Percentiles rank a stretch among this genome's conserved stretches.
phyloP scores from a whole-genome alignment of 2,797 vertebrate genomes.

The Crax fasciolata region DNA sequence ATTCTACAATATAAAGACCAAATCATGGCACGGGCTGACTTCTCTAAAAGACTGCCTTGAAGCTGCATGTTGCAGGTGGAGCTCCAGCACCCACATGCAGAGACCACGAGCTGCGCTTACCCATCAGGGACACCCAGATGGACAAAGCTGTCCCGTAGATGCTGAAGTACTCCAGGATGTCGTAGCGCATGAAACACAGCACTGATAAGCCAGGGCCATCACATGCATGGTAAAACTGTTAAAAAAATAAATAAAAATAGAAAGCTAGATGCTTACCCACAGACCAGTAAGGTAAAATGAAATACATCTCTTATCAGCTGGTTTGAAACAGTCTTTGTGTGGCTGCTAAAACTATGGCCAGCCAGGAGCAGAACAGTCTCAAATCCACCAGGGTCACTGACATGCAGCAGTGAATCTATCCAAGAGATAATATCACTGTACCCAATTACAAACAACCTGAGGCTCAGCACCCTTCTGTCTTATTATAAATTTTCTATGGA shows the following conservation, averaged over 20 bases:
- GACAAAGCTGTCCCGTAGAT: conserved; percentile 94
- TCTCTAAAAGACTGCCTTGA: background rate
- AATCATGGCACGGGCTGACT: background rate
- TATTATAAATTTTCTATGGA: background rate
- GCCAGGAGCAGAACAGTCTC: background rate
- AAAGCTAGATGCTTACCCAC: background rate
- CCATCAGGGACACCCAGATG: conserved; percentile 98
- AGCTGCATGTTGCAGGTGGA: background rate
- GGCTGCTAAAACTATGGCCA: background rate
- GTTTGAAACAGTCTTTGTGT: background rate
- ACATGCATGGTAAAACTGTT: conserved; percentile 92
- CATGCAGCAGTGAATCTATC: background rate
- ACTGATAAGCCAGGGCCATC: conserved; percentile 90
- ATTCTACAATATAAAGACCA: background rate
- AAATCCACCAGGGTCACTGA: background rate
- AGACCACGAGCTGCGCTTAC: conserved; percentile 77
- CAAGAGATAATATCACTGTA: background rate
- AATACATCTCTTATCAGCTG: background rate
- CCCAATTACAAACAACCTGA: background rate
- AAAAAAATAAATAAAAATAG: fast-evolving
- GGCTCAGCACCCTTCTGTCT: conserved; percentile 23
- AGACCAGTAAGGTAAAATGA: background rate
- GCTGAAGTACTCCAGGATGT: conserved; percentile 95
- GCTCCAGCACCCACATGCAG: background rate
- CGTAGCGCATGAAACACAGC: conserved; percentile 93